phyloP scores from a whole-genome alignment of 2,797 vertebrate genomes.

The Somateria mollissima region DNA sequence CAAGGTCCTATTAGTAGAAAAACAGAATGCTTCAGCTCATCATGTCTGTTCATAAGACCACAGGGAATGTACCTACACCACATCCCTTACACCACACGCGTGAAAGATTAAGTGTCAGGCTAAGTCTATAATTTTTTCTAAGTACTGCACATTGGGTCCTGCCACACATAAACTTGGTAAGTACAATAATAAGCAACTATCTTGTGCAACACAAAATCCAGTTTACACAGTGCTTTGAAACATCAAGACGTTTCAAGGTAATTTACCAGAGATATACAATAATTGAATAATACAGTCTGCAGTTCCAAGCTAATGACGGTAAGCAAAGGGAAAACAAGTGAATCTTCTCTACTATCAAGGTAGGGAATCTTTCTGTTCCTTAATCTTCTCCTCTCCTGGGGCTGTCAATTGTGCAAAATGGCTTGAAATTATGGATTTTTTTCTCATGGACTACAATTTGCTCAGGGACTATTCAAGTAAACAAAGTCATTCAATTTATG shows the following conservation, averaged over 20 bases:
- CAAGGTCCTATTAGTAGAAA: not conserved
- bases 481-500: constrained; percentile 61
- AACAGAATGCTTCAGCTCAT: not conserved
- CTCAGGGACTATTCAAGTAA: constrained; percentile 58
- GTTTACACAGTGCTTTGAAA: constrained; percentile 24
- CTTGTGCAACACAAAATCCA: constrained; percentile 3
- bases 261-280: constrained; percentile 29
- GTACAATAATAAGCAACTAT: constrained; percentile 14
- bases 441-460: constrained; percentile 58
- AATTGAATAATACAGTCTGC: constrained; percentile 60
- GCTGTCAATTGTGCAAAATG: constrained; percentile 61
- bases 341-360: constrained; percentile 23
- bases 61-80: not conserved
- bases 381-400: constrained; percentile 60
- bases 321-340: constrained; percentile 53
- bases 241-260: constrained; percentile 16
- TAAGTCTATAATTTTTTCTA: not conserved
- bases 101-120: not conserved
- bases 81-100: fast-evolving
- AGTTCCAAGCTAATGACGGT: not conserved
- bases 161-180: constrained; percentile 14
- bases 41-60: not conserved
- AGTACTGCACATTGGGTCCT: not conserved
- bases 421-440: constrained; percentile 66
- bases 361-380: constrained; percentile 50